Evolutionary conservation across 2,888 invertebrate species (phyloP).

Genomic region (Temnothorax ravouxi): DNA sequence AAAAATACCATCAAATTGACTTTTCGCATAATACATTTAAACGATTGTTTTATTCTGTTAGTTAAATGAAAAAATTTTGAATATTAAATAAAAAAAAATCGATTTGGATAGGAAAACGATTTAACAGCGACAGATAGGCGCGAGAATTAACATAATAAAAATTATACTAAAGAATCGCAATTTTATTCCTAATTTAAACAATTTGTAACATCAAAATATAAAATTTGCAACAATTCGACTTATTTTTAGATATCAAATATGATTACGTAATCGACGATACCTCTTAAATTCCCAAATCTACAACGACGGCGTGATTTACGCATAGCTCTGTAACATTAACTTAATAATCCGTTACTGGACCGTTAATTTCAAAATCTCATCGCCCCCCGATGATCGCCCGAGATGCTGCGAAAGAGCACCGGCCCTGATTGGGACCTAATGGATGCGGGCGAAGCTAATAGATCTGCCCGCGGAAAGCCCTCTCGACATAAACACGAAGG

Average conservation of each 20-base stretch:
- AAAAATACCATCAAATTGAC: not conserved
- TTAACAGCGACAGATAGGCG: not conserved
- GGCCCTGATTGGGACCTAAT: not conserved
- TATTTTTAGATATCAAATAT: not conserved
- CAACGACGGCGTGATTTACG: not conserved
- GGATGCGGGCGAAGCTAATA: not conserved
- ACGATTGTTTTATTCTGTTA: not conserved
- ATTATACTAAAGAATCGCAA: not conserved
- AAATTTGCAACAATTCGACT: not conserved
- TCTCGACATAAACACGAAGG: not conserved
- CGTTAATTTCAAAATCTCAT: slow-evolving; percentile 18
- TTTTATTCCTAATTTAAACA: not conserved
- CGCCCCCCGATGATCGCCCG: not conserved
- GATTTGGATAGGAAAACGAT: not conserved
- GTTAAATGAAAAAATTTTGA: not conserved
- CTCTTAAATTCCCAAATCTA: not conserved
- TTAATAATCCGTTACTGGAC: not conserved
- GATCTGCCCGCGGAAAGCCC: not conserved
- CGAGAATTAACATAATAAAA: not conserved
- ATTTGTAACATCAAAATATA: not conserved
- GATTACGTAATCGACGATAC: not conserved
- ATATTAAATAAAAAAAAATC: not conserved
- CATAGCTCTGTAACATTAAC: not conserved
- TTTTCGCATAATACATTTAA: not conserved
- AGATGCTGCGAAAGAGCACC: not conserved